These are phyloP conservation scores for Dryadula phaetusa DNA, from an alignment of 2,888 invertebrate species.

Conservation along the genomic window DNA sequence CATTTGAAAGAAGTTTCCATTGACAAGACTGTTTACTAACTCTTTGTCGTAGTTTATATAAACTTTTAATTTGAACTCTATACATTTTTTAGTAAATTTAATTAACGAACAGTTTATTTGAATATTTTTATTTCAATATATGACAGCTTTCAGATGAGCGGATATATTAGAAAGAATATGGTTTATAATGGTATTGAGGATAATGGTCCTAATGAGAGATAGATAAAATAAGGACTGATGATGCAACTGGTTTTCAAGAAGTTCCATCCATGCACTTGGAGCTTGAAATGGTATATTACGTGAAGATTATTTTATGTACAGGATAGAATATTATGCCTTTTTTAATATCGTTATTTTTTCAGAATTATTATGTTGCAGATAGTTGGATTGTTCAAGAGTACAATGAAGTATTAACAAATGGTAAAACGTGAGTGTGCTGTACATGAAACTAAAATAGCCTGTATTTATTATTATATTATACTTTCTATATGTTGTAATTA, in stretches of 20 bases:
- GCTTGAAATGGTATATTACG: background rate
- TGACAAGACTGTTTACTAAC: conserved; percentile 1
- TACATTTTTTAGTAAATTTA: background rate
- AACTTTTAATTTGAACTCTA: background rate
- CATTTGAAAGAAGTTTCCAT: conserved; percentile 4
- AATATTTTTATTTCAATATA: conserved; percentile 3
- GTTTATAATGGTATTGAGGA: background rate
- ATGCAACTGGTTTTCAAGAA: background rate
- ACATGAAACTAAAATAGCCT: no score
- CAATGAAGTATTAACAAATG: no score
- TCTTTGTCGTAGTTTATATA: conserved; percentile 4
- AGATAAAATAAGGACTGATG: background rate
- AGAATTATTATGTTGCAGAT: background rate
- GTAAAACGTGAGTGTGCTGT: background rate
- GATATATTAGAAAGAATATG: background rate
- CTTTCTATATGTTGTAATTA: no score
- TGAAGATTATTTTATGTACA: background rate
- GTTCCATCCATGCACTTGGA: background rate
- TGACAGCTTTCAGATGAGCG: background rate
- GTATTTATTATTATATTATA: no score
- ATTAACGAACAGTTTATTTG: background rate
- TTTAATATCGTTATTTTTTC: background rate
- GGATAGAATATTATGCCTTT: background rate
- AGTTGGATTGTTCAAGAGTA: background rate
- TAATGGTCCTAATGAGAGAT: background rate